Evolutionary conservation across 2,113 vertebrate species (phyloP).

Genomic region (Gobiocypris rarus): DNA sequence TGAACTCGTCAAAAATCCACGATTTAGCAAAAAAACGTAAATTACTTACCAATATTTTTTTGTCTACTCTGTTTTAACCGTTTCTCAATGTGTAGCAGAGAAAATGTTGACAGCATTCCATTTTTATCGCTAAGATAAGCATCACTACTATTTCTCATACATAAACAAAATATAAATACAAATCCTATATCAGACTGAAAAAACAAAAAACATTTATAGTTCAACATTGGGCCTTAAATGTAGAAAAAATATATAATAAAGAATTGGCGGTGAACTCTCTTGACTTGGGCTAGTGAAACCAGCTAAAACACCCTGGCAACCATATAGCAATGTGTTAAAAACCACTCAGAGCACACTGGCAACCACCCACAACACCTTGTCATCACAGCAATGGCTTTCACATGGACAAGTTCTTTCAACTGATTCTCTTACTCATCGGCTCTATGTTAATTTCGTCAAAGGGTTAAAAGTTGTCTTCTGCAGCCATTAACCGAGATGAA

Average conservation of each 20-base stretch:
- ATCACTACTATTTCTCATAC: background rate
- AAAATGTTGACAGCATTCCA: background rate
- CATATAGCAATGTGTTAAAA: background rate
- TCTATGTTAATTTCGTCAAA: constrained; percentile 9
- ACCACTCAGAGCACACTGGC: background rate
- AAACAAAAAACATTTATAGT: background rate
- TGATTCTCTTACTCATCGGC: background rate
- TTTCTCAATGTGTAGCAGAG: background rate
- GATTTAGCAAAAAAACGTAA: background rate
- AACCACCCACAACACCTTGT: background rate
- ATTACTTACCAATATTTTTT: background rate
- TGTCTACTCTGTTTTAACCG: background rate
- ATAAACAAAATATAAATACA: background rate
- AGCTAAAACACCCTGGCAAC: background rate
- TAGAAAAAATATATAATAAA: background rate
- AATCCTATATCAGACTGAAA: background rate
- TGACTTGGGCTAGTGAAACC: background rate
- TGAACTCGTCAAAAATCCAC: too few relatives aligned
- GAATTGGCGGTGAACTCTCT: background rate
- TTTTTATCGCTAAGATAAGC: background rate
- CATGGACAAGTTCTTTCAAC: background rate
- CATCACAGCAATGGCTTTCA: background rate
- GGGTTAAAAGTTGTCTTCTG: constrained; percentile 12
- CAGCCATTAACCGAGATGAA: constrained; percentile 29
- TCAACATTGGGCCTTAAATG: background rate